Evolutionary conservation across 2,797 vertebrate species (phyloP), one percentile per base, ranked within the genome.

Genomic region (Oreonectes daqikongensis): DNA sequence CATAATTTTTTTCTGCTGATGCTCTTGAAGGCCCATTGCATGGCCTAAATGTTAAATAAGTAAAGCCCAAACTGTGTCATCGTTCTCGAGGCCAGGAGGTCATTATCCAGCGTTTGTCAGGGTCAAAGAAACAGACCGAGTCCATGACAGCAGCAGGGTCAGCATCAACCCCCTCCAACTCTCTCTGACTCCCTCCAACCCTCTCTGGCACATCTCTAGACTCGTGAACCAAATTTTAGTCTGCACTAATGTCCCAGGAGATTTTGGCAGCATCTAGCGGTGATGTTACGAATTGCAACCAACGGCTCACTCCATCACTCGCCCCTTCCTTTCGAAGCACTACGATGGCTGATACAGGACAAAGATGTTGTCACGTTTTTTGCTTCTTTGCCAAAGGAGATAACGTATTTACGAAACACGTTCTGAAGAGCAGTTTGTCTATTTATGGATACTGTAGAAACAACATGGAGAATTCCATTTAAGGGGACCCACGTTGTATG

Each of bases 51-150:
- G 10, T 26, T 57, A 24, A 63, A 32, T 44, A 35, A 17, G 5
- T 48, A 50, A 38, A 15, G n/a, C 20, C 10, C 53, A 69, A 53
- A 74, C 26, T 24, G 52, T 2, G 26, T 35, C 40, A 11, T 53
- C 2, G 9, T 42, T 65, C 32, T 20, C 32, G 68, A 69, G 66
- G 38, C 35, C 57, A 63, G 35, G 32, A 59, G 79, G 26, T 67
- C 65, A 64, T 76, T 52, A 71, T 75, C 48, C 60, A 66, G 74
- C 15, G 14, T 69, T 75, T 72, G 28, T 71, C 77, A 68, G 71
- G 75, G 81, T 83, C 78, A 80, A 50, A 74, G 71, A 70, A 78
- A 70, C 78, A 80, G 57, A 65, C 75, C 14, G 52, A 52, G 67
- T 44, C 67, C 69, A 72, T 65, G 74, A 75, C 69, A 32, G 24